Conservation (phyloP, 2,113 vertebrate species). For the Colistium nudipinnis region DNA sequence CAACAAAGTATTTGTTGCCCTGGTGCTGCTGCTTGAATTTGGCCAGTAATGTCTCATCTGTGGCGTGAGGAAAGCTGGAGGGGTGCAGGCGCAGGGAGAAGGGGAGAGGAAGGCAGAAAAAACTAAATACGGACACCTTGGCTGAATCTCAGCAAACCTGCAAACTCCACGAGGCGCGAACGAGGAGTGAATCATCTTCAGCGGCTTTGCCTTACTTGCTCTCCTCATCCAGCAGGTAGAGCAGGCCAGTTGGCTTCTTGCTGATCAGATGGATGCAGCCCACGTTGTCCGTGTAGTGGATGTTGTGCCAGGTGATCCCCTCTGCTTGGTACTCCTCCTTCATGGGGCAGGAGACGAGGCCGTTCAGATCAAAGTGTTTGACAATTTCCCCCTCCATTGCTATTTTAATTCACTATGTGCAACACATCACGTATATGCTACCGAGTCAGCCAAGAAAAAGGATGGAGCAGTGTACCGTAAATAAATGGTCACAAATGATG, state of each 20-base stretch:
- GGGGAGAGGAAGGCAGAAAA: neutral
- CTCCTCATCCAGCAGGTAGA: constrained; percentile 96
- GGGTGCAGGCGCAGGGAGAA: neutral
- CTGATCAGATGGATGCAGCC: constrained; percentile 98
- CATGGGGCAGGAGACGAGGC: neutral
- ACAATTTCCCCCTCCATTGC: neutral
- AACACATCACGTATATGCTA: no score
- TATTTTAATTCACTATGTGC: no score
- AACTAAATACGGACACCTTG: neutral
- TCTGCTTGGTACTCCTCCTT: constrained; percentile 98
- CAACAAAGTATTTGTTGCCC: constrained; percentile 92
- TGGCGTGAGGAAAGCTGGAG: constrained; percentile 93
- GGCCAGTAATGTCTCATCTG: constrained; percentile 92
- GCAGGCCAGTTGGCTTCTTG: constrained; percentile 97
- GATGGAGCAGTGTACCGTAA: neutral
- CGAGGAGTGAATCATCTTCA: neutral
- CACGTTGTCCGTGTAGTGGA: constrained; percentile 97
- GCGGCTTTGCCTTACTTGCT: constrained; percentile 89
- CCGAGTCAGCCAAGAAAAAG: no score
- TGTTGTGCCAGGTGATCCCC: constrained; percentile 98
- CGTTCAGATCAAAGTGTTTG: neutral
- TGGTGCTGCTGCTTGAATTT: constrained; percentile 99
- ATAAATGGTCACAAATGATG: no score
- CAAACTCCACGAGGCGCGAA: neutral
- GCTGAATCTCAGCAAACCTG: neutral